Evolutionary conservation across 2,113 vertebrate species (phyloP).

Genomic region (Nipponia nippon): DNA sequence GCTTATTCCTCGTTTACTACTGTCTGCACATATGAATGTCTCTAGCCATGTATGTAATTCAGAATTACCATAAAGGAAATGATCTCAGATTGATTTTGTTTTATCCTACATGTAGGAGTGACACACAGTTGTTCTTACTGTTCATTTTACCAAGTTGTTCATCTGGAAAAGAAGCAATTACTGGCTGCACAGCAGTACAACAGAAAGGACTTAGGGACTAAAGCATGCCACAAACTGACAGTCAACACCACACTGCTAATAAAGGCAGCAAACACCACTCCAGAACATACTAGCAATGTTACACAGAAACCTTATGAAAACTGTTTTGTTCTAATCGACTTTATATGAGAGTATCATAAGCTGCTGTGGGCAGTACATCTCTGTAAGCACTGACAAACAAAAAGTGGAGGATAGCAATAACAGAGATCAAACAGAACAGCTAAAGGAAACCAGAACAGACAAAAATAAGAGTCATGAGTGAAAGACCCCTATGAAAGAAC

Average conservation of each 20-base stretch:
- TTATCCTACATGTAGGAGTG: neutral
- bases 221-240: neutral
- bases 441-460: neutral
- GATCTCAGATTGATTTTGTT: neutral
- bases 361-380: neutral
- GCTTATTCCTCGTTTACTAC: neutral
- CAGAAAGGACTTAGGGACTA: neutral
- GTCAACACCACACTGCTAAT: neutral
- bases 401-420: neutral
- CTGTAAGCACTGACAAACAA: neutral
- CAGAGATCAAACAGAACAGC: neutral
- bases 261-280: neutral
- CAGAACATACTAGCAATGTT: neutral
- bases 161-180: neutral
- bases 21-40: neutral
- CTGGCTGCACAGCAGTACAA: neutral
- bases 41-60: neutral
- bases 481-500: neutral
- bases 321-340: neutral
- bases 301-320: neutral
- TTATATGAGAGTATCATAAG: neutral
- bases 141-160: neutral
- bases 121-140: neutral
- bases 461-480: neutral
- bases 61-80: neutral